Evolutionary conservation across 2,888 invertebrate genomes (phyloP).

Genomic region (Drosophila algonquin): DNA sequence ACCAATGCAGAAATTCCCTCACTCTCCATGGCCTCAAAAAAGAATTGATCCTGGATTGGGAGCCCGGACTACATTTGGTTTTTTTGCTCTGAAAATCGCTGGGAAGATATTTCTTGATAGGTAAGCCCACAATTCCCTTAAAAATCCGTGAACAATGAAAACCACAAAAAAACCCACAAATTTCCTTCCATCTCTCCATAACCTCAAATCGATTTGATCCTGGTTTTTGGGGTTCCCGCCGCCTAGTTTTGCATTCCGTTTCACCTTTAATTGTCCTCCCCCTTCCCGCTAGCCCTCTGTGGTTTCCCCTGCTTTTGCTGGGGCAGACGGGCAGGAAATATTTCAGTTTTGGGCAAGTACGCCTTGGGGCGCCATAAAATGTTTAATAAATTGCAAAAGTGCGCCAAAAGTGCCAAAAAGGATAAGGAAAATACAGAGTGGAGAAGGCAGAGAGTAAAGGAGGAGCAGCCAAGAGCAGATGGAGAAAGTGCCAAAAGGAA

Average conservation of each 20-base stretch:
- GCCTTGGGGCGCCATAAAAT: conserved; percentile 77
- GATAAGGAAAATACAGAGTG: conserved; percentile 24
- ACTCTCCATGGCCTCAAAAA: no score
- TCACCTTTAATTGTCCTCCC: conserved; percentile 37
- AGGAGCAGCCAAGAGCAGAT: conserved; percentile 1
- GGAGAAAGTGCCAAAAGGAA: not conserved
- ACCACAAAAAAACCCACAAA: not conserved
- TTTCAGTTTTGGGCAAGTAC: conserved; percentile 60
- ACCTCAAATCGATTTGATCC: not conserved
- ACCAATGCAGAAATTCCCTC: not conserved
- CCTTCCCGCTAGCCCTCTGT: conserved; percentile 27
- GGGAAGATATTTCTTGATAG: not conserved
- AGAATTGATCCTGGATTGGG: not conserved
- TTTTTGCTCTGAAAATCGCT: not conserved
- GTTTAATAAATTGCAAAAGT: conserved; percentile 77
- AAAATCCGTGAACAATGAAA: not conserved
- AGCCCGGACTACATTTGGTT: not conserved
- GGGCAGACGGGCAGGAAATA: conserved; percentile 14
- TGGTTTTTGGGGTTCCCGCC: conserved; percentile 1
- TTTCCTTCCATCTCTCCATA: not conserved
- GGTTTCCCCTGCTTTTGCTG: conserved; percentile 42
- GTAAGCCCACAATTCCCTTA: not conserved
- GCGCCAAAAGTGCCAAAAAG: conserved; percentile 56
- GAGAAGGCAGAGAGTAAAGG: not conserved
- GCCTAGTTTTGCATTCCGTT: conserved; percentile 23